These are phyloP conservation scores for Linnaemya tessellans DNA, from an alignment of 2,888 invertebrate species.

Conservation along the genomic window DNA sequence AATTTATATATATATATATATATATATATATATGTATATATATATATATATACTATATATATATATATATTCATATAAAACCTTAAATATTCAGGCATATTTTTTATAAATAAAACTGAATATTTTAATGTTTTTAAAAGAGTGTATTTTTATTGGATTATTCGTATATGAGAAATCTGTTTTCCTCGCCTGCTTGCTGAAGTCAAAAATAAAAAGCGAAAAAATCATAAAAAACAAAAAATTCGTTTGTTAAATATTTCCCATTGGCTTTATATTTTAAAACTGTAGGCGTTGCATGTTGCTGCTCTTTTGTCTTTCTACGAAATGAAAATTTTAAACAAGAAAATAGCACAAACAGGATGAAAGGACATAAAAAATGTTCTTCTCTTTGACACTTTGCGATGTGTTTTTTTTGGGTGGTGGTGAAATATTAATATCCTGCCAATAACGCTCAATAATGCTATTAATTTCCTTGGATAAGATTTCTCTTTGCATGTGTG, in stretches of 20 bases:
- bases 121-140: conserved; percentile 48
- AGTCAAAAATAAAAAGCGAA: background rate
- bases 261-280: background rate
- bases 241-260: background rate
- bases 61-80: conserved; percentile 7
- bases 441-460: conserved; percentile 62
- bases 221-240: background rate
- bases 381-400: background rate
- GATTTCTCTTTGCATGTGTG: conserved; percentile 4
- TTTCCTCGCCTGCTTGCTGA: background rate
- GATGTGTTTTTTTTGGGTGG: background rate
- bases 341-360: background rate
- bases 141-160: conserved; percentile 53
- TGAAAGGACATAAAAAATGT: conserved; percentile 22
- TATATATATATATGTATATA: background rate
- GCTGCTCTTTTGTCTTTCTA: background rate
- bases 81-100: conserved; percentile 1
- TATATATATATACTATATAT: no score
- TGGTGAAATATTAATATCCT: conserved; percentile 64
- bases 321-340: background rate
- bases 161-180: conserved; percentile 27
- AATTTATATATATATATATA: no score
- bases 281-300: conserved; percentile 7
- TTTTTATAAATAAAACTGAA: conserved; percentile 46
- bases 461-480: conserved; percentile 54